Base-by-base conservation (phyloP, 2,888 invertebrate species). In the Parnassius apollo region DNA sequence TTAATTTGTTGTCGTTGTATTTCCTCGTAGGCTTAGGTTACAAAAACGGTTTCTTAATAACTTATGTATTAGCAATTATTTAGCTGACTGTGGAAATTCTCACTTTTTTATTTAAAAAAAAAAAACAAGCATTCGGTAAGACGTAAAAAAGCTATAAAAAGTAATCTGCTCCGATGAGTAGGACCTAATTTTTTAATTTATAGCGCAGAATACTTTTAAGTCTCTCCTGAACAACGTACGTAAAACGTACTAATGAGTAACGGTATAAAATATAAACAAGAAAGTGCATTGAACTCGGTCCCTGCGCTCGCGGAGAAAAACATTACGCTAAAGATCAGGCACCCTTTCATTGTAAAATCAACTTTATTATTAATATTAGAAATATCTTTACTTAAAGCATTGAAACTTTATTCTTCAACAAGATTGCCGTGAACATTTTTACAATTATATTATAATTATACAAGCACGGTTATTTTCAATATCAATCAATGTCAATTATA, bases 191-290 rank as follows among this genome's bases (percentile, higher is more conserved):
- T 51, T 51, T 22, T 51, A 18, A 51, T 51, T 51, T 51, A 51
- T 52, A 25, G 4, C 2, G 42, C 35, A 52, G 52, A 35, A 35
- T 35, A 35, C 52, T 8, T n/a, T 12, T 12, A 10, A 3, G 3
- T n/a, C 18, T 10, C 35, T 35, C 12, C 35, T 8, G 7, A n/a
- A 7, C 25, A 52, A 35, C n/a, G 3, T 52, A 9, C 52, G 3
- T 25, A 52, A 52, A 52, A 52, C 18, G 13, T 54, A 42, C 4
- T 53, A 42, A 54, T 53, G n/a, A 50, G 10, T 25, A 50, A 53
- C 42, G 9, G 44, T 25, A 18, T 44, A 42, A 51, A 1, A 44
- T 13, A 11, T 44, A 54, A 54, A 54, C 54, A 44, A 2, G 7
- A 18, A 10, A 54, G 54, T 54, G 42, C 54, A 54, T 54, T 44